Evolutionary conservation across 2,888 invertebrate species (phyloP).

Genomic region (Acleris emargana): DNA sequence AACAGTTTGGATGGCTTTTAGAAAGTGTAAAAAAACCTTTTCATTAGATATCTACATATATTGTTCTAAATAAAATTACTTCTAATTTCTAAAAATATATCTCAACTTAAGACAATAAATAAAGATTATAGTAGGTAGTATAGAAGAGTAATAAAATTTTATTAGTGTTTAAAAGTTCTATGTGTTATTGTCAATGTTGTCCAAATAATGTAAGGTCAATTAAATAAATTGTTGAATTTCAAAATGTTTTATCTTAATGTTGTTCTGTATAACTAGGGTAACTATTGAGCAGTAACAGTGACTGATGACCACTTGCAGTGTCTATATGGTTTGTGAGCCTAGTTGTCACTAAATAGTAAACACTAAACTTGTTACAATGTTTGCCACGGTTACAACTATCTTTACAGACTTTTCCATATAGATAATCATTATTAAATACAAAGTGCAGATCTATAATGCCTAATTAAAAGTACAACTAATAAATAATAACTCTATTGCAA

Average conservation of each 20-base stretch:
- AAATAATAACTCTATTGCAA: too few species aligned
- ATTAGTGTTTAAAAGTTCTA: slow-evolving; percentile 42
- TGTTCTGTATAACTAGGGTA: too few species aligned
- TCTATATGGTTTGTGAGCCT: too few species aligned
- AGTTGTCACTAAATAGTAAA: too few species aligned
- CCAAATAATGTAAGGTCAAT: slow-evolving; percentile 63
- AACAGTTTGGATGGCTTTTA: slow-evolving; percentile 15
- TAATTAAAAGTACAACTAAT: too few species aligned
- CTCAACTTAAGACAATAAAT: slow-evolving; percentile 68
- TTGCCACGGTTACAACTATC: too few species aligned
- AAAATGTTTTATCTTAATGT: background rate
- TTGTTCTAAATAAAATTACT: slow-evolving; percentile 41
- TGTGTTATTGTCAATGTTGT: slow-evolving; percentile 56
- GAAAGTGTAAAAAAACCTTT: slow-evolving; percentile 14
- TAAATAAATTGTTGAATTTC: slow-evolving; percentile 64
- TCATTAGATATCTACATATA: slow-evolving; percentile 13
- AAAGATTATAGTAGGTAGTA: slow-evolving; percentile 42
- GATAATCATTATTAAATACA: too few species aligned
- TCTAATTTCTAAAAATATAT: slow-evolving; percentile 42
- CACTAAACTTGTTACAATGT: too few species aligned
- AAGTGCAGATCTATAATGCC: too few species aligned
- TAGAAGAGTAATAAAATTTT: slow-evolving; percentile 34
- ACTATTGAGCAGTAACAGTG: too few species aligned
- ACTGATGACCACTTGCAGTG: too few species aligned
- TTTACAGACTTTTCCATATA: too few species aligned